Percentiles rank a stretch among this genome's conserved stretches.
These are phyloP conservation scores for Lagocephalus sceleratus DNA, from an alignment of 2,797 vertebrate genomes.

Conservation along the genomic window DNA sequence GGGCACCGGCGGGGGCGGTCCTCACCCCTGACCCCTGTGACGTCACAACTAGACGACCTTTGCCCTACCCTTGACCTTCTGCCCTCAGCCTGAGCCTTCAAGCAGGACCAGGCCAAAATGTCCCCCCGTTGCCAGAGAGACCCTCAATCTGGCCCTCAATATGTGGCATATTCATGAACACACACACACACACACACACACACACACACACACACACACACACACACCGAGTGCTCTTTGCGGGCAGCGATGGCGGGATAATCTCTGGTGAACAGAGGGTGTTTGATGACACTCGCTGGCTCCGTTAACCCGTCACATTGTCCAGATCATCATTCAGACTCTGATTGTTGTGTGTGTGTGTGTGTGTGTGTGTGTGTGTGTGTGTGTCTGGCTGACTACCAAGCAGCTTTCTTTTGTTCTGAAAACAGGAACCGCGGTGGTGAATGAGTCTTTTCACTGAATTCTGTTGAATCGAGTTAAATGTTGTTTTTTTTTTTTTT, in stretches of 20 bases:
- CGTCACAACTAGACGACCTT: no score
- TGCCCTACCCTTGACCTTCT: no score
- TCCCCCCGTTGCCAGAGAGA: neutral
- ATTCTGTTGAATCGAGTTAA: neutral
- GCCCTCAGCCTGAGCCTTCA: neutral
- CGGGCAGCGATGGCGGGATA: slow-evolving; percentile 19
- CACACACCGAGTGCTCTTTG: slow-evolving; percentile 16
- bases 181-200: neutral
- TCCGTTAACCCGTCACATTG: slow-evolving; percentile 13
- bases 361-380: slow-evolving; percentile 8
- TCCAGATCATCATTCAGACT: slow-evolving; percentile 18
- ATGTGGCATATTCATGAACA: neutral
- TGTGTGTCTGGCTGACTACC: slow-evolving; percentile 2
- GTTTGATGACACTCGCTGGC: slow-evolving; percentile 36
- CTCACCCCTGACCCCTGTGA: no score
- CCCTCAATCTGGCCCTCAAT: no score
- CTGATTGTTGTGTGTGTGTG: neutral
- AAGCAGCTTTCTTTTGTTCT: slow-evolving; percentile 3
- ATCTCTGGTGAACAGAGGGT: slow-evolving; percentile 37
- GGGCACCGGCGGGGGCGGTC: no score
- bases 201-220: slow-evolving; percentile 8
- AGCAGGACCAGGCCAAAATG: neutral
- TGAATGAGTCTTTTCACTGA: neutral
- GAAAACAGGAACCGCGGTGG: neutral
- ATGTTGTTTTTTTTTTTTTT: neutral